Conservation (phyloP, 1,140 invertebrate species). For the Mizuhopecten yessoensis region DNA sequence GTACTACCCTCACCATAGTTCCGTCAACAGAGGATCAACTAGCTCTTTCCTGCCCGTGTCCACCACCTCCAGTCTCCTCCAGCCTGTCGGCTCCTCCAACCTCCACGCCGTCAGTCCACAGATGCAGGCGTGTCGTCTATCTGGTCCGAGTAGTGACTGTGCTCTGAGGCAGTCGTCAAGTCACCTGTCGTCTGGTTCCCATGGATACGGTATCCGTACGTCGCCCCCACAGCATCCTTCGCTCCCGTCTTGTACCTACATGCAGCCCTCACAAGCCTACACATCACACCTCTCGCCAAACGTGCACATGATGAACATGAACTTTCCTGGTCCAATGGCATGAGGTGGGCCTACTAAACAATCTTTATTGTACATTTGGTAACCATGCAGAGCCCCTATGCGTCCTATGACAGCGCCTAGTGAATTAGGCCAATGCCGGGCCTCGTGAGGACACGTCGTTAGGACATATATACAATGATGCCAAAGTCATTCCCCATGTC, state of each 20-base stretch:
- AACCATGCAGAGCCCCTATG: background rate
- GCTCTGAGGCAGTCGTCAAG: conserved; percentile 70
- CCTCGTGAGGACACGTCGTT: background rate
- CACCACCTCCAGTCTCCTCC: conserved; percentile 64
- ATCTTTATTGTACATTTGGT: conserved; percentile 22
- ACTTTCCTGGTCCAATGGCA: conserved; percentile 77
- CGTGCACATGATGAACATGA: conserved; percentile 81
- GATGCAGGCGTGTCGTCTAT: conserved; percentile 75
- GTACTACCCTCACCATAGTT: conserved; percentile 76
- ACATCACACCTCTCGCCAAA: conserved; percentile 74
- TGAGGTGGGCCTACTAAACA: conserved; percentile 59
- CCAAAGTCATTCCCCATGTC: background rate
- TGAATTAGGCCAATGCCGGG: background rate
- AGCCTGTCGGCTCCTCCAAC: conserved; percentile 66
- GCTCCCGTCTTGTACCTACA: conserved; percentile 78
- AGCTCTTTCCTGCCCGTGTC: conserved; percentile 76
- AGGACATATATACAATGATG: background rate
- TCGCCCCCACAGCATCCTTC: conserved; percentile 74
- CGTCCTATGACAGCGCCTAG: background rate
- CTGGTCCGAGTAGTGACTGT: conserved; percentile 71
- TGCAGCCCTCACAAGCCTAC: conserved; percentile 77
- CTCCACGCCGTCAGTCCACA: conserved; percentile 72
- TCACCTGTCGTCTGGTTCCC: conserved; percentile 68
- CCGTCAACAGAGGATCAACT: conserved; percentile 65
- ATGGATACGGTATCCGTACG: conserved; percentile 70